Evolutionary conservation across 2,113 vertebrate genomes (phyloP), one percentile per base, ranked within the genome.

Genomic region (Vidua chalybeata): DNA sequence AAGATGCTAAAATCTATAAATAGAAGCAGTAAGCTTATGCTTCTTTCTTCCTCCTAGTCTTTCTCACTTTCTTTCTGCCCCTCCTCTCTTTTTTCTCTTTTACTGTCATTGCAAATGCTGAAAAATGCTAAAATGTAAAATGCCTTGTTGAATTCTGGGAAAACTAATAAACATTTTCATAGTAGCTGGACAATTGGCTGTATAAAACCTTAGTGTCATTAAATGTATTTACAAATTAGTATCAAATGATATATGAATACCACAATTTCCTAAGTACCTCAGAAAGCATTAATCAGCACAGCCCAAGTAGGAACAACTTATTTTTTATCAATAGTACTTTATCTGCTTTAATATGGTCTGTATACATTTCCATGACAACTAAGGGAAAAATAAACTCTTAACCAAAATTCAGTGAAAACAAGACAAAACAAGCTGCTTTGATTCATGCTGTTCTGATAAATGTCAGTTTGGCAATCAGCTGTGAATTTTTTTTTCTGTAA

Each of bases 311-410:
- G 35, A 81, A 45, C 18, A 91, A 73, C n/a, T 93, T 92, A 11
- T 84, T 59, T 82, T 83, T 90, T 93, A 43, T 74, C 73, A 94
- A 71, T 55, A 75, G 17, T 76, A 33, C 55, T 95, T 96, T 86
- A 59, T 89, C 56, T 90, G 37, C 71, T 91, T 93, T 92, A 85
- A 84, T 85, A 92, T 94, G 33, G 15, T 84, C 67, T 92, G 73
- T 71, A 64, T 26, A 10, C 56, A 87, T 96, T 96, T 91, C 96
- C 75, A 92, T 95, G 96, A 84, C 86, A 95, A 96, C 90, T 45
- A 49, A 84, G 18, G 14, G 41, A 87, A 96, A 92, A 97, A 91
- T 62, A 93, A 95, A 84, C 51, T 91, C 61, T 77, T 88, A 64
- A 87, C 19, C 24, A 94, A 82, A 90, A 82, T 93, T 89, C 59